Evolutionary conservation across 2,113 vertebrate genomes (phyloP).

Genomic region (Chiloscyllium plagiosum): DNA sequence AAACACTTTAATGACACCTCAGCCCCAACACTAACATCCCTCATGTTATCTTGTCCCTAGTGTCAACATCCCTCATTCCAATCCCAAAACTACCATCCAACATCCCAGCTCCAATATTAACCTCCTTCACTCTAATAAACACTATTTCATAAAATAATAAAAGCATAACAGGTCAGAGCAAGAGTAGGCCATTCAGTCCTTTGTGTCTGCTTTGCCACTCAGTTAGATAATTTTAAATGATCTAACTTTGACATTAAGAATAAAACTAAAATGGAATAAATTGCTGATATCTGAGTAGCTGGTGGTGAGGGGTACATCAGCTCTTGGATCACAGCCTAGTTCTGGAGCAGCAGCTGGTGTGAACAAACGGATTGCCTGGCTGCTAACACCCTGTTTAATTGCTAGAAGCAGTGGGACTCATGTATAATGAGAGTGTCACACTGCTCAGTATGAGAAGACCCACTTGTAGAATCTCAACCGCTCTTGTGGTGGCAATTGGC

Average conservation of each 20-base stretch:
- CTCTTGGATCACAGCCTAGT: neutral
- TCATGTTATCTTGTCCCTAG: too few relatives aligned
- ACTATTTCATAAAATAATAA: neutral
- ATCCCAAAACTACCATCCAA: neutral
- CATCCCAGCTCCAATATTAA: neutral
- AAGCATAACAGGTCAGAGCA: neutral
- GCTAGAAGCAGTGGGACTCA: constrained; percentile 23
- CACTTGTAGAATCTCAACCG: neutral
- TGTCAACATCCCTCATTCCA: neutral
- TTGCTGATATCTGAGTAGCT: neutral
- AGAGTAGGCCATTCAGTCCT: neutral
- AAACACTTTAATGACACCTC: neutral
- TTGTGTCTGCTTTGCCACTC: neutral
- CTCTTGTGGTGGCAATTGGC: neutral
- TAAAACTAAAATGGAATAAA: neutral
- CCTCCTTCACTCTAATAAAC: neutral
- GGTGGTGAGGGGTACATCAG: neutral
- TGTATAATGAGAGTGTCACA: neutral
- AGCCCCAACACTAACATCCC: neutral
- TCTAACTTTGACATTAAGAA: neutral
- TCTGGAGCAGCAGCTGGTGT: neutral
- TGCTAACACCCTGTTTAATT: constrained; percentile 23
- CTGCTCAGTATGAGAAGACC: neutral
- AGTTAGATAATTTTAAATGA: neutral
- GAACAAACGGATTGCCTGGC: neutral